Percentiles rank a stretch among this genome's conserved stretches.
These are phyloP conservation scores for Aphelenchoides avenae DNA, from an alignment of 1,140 invertebrate genomes.

Conservation along the genomic window DNA sequence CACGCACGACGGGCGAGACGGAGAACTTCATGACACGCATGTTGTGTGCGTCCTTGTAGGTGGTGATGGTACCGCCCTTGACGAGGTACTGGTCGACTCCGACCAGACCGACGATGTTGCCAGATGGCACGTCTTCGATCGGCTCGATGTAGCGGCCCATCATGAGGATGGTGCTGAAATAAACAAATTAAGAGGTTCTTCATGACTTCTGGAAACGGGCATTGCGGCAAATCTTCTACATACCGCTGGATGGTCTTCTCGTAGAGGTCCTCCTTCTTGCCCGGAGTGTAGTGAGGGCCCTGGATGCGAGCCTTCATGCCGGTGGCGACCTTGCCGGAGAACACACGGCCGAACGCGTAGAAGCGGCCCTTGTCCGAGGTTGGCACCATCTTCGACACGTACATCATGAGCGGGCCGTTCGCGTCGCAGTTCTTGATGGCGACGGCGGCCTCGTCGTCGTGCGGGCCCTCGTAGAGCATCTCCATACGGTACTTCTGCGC, in stretches of 20 bases:
- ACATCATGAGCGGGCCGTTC: slow-evolving; percentile 98
- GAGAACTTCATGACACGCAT: slow-evolving; percentile 84
- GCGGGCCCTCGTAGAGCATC: slow-evolving; percentile 95
- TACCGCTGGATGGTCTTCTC: slow-evolving; percentile 91
- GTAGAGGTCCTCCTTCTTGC: slow-evolving; percentile 98
- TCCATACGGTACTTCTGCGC: slow-evolving; percentile 99
- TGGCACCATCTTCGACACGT: slow-evolving; percentile 99
- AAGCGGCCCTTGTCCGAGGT: slow-evolving; percentile 98
- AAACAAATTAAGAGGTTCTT: slow-evolving; percentile 12
- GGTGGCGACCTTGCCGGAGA: slow-evolving; percentile 90
- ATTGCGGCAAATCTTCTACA: slow-evolving; percentile 1
- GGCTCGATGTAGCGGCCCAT: slow-evolving; percentile 99
- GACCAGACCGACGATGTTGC: slow-evolving; percentile 99
- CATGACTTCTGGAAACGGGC: background rate
- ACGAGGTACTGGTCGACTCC: slow-evolving; percentile 99
- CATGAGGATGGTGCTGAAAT: slow-evolving; percentile 90
- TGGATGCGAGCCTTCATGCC: slow-evolving; percentile 94
- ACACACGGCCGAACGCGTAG: slow-evolving; percentile 99
- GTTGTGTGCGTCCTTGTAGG: slow-evolving; percentile 98
- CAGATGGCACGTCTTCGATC: slow-evolving; percentile 97
- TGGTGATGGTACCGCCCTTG: slow-evolving; percentile 98
- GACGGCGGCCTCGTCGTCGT: slow-evolving; percentile 86
- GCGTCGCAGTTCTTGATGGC: slow-evolving; percentile 81
- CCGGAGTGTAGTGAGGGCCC: slow-evolving; percentile 94
- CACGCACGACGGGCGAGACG: slow-evolving; percentile 96